Conservation (phyloP, 2,888 invertebrate genomes). For the Pterobdella sp. region DNA sequence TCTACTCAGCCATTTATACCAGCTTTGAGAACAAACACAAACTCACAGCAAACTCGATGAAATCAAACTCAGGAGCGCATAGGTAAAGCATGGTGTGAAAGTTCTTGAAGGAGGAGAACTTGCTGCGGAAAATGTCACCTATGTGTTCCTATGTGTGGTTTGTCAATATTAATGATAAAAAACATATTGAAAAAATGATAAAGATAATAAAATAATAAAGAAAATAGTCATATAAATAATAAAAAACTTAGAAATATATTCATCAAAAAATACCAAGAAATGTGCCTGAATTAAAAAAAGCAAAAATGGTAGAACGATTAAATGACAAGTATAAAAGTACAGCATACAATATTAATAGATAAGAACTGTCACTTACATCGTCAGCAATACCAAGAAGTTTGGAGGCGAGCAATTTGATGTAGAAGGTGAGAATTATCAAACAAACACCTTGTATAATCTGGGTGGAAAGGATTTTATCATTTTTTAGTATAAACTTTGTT, state of each 20-base stretch:
- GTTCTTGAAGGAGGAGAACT: slow-evolving; percentile 62
- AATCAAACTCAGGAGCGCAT: slow-evolving; percentile 69
- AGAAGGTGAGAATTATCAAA: slow-evolving; percentile 46
- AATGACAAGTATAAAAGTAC: no score
- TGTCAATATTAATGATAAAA: not conserved
- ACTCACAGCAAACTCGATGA: slow-evolving; percentile 56
- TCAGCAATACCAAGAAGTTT: slow-evolving; percentile 48
- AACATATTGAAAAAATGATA: not conserved
- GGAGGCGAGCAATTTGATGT: slow-evolving; percentile 48
- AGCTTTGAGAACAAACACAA: no score
- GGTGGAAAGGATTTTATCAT: slow-evolving; percentile 24
- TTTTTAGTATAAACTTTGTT: no score
- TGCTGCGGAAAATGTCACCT: slow-evolving; percentile 64
- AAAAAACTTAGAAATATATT: no score
- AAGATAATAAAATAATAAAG: not conserved
- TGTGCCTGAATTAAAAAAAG: no score
- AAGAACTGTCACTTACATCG: slow-evolving; percentile 52
- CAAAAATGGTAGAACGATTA: no score
- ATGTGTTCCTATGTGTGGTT: slow-evolving; percentile 57
- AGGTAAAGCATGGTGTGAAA: slow-evolving; percentile 73
- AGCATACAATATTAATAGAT: no score
- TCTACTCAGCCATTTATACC: not conserved
- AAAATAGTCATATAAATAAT: not conserved
- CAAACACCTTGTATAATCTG: slow-evolving; percentile 45
- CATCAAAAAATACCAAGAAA: no score